Conservation (phyloP, 2,113 vertebrate species). For the Mellivora capensis region DNA sequence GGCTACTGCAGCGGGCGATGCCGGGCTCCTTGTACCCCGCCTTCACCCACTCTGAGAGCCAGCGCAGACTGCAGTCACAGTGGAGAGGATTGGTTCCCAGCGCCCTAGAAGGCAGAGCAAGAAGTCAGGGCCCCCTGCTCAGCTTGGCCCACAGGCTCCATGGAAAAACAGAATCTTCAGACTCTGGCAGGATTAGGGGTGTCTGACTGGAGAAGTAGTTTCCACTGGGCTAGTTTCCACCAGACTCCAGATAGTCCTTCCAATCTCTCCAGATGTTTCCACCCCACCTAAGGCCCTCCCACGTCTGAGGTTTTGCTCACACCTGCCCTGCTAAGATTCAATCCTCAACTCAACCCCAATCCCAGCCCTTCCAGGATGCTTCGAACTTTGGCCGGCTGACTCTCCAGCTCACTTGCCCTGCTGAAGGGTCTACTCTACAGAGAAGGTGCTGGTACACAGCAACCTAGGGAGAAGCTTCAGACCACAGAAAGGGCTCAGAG, state of each 20-base stretch:
- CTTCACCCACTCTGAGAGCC: constrained; percentile 99
- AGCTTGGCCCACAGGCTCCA: not conserved
- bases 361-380: not conserved
- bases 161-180: not conserved
- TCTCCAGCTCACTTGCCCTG: not conserved
- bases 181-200: not conserved
- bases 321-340: not conserved
- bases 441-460: not conserved
- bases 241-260: not conserved
- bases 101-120: constrained; percentile 82
- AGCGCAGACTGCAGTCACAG: constrained; percentile 95
- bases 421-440: not conserved
- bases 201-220: not conserved
- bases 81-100: constrained; percentile 96
- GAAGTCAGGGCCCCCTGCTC: not conserved
- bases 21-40: constrained; percentile 97
- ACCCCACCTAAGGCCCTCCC: too few relatives aligned
- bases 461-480: not conserved
- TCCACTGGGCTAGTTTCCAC: not conserved
- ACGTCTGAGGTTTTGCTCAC: not conserved
- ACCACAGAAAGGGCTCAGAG: not conserved
- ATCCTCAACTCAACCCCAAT: not conserved
- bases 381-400: not conserved
- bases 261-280: not conserved
- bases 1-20: constrained; percentile 96